phyloP scores from a whole-genome alignment of 2,888 invertebrate species.

The Dolichomitus sp. region DNA sequence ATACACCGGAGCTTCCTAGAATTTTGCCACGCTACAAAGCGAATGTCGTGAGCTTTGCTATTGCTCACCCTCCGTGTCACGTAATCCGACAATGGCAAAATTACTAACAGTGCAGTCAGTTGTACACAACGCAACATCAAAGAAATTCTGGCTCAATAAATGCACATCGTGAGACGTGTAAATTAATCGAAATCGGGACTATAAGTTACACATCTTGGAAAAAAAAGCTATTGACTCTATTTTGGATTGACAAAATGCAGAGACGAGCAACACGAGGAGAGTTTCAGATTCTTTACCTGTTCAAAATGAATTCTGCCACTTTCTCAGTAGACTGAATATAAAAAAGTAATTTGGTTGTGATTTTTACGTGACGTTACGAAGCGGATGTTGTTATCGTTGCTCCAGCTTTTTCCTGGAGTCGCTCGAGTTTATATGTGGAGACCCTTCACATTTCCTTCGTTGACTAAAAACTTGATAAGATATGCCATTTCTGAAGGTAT shows the following conservation, averaged over 20 bases:
- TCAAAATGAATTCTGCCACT: too few species aligned
- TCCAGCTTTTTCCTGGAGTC: too few species aligned
- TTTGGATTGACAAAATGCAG: neutral
- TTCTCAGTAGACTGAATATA: too few species aligned
- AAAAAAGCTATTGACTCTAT: neutral
- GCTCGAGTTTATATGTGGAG: too few species aligned
- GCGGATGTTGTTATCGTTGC: too few species aligned
- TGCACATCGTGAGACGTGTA: neutral
- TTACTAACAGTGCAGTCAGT: neutral
- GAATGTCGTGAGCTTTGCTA: conserved; percentile 1
- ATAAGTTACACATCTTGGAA: neutral
- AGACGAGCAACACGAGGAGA: neutral
- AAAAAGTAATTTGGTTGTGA: too few species aligned
- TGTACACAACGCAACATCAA: neutral
- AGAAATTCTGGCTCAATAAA: neutral
- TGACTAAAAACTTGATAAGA: too few species aligned
- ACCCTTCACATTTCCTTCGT: too few species aligned
- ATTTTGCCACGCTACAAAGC: conserved; percentile 42
- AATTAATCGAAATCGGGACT: neutral
- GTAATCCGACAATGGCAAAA: conserved; percentile 22
- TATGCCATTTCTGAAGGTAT: too few species aligned
- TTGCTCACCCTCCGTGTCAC: neutral
- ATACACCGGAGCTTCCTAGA: conserved; percentile 6
- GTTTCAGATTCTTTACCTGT: too few species aligned
- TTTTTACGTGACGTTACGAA: too few species aligned